Evolutionary conservation across 2,113 vertebrate genomes (phyloP).

Genomic region (Vanacampus margaritifer): DNA sequence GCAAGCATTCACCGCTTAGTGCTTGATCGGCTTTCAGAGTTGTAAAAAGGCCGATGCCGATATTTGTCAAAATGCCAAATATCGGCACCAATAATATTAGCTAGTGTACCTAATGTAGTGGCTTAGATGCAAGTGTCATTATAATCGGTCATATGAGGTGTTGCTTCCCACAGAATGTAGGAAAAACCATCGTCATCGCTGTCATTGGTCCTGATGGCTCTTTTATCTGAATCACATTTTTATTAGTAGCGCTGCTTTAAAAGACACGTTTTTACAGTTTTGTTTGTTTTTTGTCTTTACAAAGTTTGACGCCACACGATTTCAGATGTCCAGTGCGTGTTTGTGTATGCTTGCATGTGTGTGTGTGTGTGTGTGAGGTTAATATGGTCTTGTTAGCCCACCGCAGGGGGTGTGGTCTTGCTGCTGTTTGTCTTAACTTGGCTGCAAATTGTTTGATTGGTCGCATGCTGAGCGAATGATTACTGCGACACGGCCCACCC

Average conservation of each 20-base stretch:
- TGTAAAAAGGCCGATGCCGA: too few relatives aligned
- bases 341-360: constrained; percentile 23
- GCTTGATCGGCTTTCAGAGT: too few relatives aligned
- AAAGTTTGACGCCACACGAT: too few relatives aligned
- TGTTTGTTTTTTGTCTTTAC: too few relatives aligned
- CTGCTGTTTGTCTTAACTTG: constrained; percentile 79
- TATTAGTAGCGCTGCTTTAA: too few relatives aligned
- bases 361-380: constrained; percentile 56
- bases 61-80: too few relatives aligned
- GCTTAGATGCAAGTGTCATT: background rate
- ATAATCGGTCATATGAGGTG: background rate
- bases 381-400: constrained; percentile 74
- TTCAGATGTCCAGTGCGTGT: background rate
- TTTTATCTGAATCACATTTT: too few relatives aligned
- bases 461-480: constrained; percentile 78
- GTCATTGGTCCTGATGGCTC: too few relatives aligned
- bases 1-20: too few relatives aligned
- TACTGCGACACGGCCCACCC: constrained; percentile 61
- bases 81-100: background rate
- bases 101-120: background rate
- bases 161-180: background rate
- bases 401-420: constrained; percentile 76
- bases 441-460: constrained; percentile 78
- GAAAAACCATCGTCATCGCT: background rate
- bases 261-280: too few relatives aligned